Evolutionary conservation across 2,888 invertebrate genomes (phyloP), one percentile per base, ranked within the genome.

Genomic region (Polydrusus tereticollis): DNA sequence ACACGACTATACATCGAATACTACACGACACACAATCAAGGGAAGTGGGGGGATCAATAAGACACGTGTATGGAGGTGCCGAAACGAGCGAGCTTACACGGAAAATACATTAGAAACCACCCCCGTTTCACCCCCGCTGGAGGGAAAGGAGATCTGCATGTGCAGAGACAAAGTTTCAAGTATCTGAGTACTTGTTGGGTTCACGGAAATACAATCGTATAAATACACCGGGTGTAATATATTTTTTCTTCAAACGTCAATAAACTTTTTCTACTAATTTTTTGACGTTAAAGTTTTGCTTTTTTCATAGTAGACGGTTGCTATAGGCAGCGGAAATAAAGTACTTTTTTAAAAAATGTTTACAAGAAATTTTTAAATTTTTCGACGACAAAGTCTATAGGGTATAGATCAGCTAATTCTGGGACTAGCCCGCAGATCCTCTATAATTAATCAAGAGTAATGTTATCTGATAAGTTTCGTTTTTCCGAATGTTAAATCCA

Each of bases 41-140:
- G 45, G 36, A 8, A 1, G 68, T 26, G 65, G 77, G 75, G 77
- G 81, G 78, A 77, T 76, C 78, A 80, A 80, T 80, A 77, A 81
- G 84, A 86, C 86, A 86, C 86, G 85, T 86, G 86, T 86, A 84
- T n/a, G n/a, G 85, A 85, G 85, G 86, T 85, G 83, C 82, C 78
- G 79, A 60, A 67, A 79, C 79, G 78, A 78, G 78, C 80, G 80
- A 78, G 82, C 81, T 81, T 84, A 86, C 86, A 86, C 80, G 86
- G 82, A 86, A 86, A 86, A 83, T 84, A 85, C 85, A 86, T 86
- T 86, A 86, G 85, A 81, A 80, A 78, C 79, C 77, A 77, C 29
- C 69, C 33, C 69, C 33, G 45, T 55, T 21, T 26, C 14, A 45
- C 21, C 43, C 14, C 12, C 52, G n/a, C 58, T 29, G 20, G 3